Conservation (phyloP, 2,797 vertebrate genomes). For the Ctenopoma kingsleyae region DNA sequence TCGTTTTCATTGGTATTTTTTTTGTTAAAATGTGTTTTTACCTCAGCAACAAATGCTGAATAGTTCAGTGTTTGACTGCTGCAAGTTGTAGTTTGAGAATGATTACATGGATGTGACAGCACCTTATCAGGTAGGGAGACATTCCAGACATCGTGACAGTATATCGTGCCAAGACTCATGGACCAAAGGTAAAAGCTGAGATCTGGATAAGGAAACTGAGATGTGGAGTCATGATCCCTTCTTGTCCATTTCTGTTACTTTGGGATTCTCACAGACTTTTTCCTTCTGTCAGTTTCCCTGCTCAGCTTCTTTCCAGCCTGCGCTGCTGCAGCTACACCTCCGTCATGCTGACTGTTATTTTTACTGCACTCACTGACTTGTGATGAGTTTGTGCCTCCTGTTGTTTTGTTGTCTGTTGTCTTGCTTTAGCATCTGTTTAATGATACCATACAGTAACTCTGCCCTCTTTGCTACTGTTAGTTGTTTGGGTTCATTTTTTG, state of each 20-base stretch:
- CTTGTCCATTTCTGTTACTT: conserved; percentile 10
- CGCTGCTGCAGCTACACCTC: conserved; percentile 42
- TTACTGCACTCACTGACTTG: conserved; percentile 4
- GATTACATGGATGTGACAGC: conserved; percentile 23
- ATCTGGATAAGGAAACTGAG: conserved; percentile 42
- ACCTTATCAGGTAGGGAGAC: conserved; percentile 37
- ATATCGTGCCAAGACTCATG: no score
- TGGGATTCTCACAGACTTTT: not conserved
- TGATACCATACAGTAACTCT: not conserved
- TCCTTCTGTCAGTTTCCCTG: conserved; percentile 4
- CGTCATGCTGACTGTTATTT: conserved; percentile 25
- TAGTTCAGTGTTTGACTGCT: no score
- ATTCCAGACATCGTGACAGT: conserved; percentile 55
- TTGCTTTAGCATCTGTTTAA: not conserved
- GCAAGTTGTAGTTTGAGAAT: no score
- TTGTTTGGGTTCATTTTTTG: conserved; percentile 17
- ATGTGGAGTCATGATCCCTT: conserved; percentile 14
- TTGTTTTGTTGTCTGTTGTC: not conserved
- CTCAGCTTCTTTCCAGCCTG: not conserved
- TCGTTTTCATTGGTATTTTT: no score
- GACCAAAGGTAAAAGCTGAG: conserved; percentile 56
- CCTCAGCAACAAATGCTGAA: no score
- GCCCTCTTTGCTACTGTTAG: not conserved
- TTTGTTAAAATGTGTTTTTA: no score
- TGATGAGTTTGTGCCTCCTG: not conserved